A percentile compares a stretch with the other conserved stretches of the same genome.
phyloP scores from a whole-genome alignment of 92 coral and sea anemone genomes.

The Umimayanthus chanpuru region DNA sequence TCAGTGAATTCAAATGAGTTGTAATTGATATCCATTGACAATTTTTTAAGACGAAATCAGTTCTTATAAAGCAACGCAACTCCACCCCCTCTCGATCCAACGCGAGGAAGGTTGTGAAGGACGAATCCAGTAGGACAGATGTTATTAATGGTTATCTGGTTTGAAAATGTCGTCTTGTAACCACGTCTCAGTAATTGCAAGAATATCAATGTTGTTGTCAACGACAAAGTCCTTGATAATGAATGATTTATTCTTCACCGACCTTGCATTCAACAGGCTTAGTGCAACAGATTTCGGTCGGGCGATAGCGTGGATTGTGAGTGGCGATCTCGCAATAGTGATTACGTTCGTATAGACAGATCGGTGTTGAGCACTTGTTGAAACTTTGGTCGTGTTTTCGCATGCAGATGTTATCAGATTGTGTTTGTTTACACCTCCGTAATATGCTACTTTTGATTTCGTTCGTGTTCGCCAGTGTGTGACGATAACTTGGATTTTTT shows the following conservation, averaged over 20 bases:
- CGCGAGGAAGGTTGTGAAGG: constrained; percentile 45
- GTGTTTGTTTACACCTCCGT: too few relatives aligned
- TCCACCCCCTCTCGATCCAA: constrained; percentile 43
- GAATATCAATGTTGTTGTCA: background rate
- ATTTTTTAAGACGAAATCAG: constrained; percentile 39
- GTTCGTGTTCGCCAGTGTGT: constrained; percentile 20
- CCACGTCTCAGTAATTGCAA: constrained; percentile 50
- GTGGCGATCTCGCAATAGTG: too few relatives aligned
- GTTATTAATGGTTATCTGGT: constrained; percentile 44
- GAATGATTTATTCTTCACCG: constrained; percentile 20
- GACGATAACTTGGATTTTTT: constrained; percentile 6
- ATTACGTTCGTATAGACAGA: too few relatives aligned
- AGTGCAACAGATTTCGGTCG: constrained; percentile 29
- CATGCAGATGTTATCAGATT: too few relatives aligned
- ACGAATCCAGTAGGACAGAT: constrained; percentile 52
- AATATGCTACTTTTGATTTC: background rate
- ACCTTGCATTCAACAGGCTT: constrained; percentile 17
- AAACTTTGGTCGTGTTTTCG: too few relatives aligned
- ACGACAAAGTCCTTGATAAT: background rate
- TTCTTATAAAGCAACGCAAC: constrained; percentile 49
- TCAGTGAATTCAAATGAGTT: constrained; percentile 38
- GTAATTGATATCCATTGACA: constrained; percentile 9
- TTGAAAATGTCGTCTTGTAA: constrained; percentile 35
- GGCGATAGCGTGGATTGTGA: constrained; percentile 11
- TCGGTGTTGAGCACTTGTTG: too few relatives aligned